Evolutionary conservation across 92 coral and sea anemone genomes (phyloP), one percentile per base, ranked within the genome.

Genomic region (Zoanthus solanderi): DNA sequence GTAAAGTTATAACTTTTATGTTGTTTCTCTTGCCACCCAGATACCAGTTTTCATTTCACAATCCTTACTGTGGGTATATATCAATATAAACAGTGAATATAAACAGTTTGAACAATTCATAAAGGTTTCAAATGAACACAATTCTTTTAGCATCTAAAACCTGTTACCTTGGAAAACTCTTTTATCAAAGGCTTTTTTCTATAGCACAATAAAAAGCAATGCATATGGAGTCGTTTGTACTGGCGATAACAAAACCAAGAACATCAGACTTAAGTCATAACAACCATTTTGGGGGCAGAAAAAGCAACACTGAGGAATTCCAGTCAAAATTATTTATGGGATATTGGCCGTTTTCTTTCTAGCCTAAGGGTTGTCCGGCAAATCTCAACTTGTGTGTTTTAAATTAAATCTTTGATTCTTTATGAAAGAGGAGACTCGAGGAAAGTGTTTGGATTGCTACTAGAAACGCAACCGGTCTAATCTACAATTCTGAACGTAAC

Each of bases 361-460:
- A 34, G 46, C 6, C 75, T 81, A 46, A 46, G 85, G 47, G 85
- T 81, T 44, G 75, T 81, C 75, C 47, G 61, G 4, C 42, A 37
- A 37, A 63, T 81, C 85, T 81, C 75, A 66, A 67, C 61, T 67
- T 81, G 85, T 81, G 65, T 81, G n/a, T 81, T 81, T 63, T 66
- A 67, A 81, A 81, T 81, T 81, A 81, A 53, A 81, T 67, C 85
- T 81, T 65, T 46, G 75, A 66, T 65, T 81, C 85, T 71, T 81
- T 65, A 63, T 81, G 85, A 81, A 81, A 81, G 60, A 53, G 85
- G 85, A 81, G 63, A 81, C 28, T 66, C 23, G 63, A 71, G 85
- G 75, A 81, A 37, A 81, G 63, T 81, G 75, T 81, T 81, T 66
- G 66, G 76, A 66, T 81, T 66, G 85, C 85, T 81, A 75, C 85